These are phyloP conservation scores for Pachypeltis micranthus DNA, from an alignment of 1,140 invertebrate species.

Conservation along the genomic window DNA sequence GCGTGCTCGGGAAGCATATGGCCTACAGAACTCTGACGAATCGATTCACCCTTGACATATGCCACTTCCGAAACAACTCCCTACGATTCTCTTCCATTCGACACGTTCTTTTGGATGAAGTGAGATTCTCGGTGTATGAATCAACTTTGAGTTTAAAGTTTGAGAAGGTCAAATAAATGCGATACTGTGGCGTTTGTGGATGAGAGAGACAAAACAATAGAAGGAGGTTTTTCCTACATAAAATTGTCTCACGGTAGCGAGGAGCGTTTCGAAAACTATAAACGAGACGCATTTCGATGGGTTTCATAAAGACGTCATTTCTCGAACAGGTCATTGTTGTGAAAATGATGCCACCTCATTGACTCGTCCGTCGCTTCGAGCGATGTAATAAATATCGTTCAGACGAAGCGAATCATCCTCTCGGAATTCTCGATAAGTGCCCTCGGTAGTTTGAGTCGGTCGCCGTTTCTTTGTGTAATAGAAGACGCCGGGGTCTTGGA, in stretches of 20 bases:
- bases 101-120: neutral
- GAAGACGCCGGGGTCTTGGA: too few relatives aligned
- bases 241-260: too few relatives aligned
- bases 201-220: too few relatives aligned
- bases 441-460: too few relatives aligned
- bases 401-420: neutral
- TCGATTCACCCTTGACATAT: neutral
- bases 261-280: neutral
- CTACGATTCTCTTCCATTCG: neutral
- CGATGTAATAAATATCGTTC: neutral
- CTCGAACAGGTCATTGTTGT: neutral
- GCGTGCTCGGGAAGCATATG: slow-evolving; percentile 4
- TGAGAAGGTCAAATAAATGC: too few relatives aligned
- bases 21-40: neutral
- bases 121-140: too few relatives aligned
- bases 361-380: too few relatives aligned
- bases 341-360: neutral
- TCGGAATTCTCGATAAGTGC: neutral
- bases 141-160: too few relatives aligned
- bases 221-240: too few relatives aligned
- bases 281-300: too few relatives aligned
- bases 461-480: too few relatives aligned
- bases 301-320: neutral
- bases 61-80: neutral
- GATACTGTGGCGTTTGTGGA: too few relatives aligned